Evolutionary conservation across 2,113 vertebrate genomes (phyloP).

Genomic region (Pseudopodoces humilis): DNA sequence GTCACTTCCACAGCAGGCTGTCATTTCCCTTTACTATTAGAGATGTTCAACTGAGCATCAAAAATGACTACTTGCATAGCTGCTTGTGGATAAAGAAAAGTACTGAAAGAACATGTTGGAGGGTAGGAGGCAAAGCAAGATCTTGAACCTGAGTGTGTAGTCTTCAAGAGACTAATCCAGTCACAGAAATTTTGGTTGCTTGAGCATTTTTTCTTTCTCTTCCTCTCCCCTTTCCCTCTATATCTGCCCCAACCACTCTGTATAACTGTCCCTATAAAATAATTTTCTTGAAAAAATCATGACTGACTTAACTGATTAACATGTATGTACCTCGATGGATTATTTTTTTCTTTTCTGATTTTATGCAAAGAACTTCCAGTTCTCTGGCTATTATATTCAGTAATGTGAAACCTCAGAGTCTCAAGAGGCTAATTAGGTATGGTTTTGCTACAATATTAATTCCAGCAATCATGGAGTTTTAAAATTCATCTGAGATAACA

Average conservation of each 20-base stretch:
- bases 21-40: neutral
- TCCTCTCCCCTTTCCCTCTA: neutral
- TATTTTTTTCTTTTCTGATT: neutral
- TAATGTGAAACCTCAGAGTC: neutral
- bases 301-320: neutral
- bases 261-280: neutral
- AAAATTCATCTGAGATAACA: conserved; percentile 21
- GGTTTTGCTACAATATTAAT: conserved; percentile 23
- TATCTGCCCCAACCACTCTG: neutral
- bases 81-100: neutral
- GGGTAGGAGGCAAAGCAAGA: neutral
- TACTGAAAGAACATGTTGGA: neutral
- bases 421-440: conserved; percentile 4
- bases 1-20: conserved; percentile 11
- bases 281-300: neutral
- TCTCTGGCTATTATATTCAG: neutral
- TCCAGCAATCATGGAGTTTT: neutral
- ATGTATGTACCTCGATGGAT: neutral
- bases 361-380: neutral
- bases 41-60: neutral
- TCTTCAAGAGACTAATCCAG: neutral
- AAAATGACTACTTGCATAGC: neutral
- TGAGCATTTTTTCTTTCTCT: neutral
- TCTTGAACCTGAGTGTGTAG: neutral
- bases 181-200: neutral